Evolutionary conservation across 1,140 invertebrate genomes (phyloP).

Genomic region (Cyclargus thomasi): DNA sequence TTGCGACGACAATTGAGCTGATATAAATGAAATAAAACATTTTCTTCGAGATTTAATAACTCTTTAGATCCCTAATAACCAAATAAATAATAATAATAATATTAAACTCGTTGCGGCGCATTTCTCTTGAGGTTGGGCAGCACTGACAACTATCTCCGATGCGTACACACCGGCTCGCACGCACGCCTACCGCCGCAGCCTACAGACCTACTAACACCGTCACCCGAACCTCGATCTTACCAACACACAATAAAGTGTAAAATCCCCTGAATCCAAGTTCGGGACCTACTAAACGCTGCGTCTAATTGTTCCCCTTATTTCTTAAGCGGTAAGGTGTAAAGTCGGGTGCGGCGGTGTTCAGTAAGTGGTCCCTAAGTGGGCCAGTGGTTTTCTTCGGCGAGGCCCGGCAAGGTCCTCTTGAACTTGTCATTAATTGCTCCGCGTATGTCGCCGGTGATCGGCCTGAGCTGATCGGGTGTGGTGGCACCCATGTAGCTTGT

Average conservation of each 20-base stretch:
- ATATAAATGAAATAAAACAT: too few species aligned
- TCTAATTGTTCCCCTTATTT: background rate
- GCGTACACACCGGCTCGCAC: conserved; percentile 50
- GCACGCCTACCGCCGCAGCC: conserved; percentile 53
- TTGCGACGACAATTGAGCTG: too few species aligned
- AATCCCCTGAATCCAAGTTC: conserved; percentile 20
- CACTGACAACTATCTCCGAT: conserved; percentile 63
- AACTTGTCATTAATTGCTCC: conserved; percentile 28
- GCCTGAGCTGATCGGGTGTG: too few species aligned
- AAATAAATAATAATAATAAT: background rate
- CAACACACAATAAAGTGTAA: conserved; percentile 28
- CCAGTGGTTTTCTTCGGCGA: conserved; percentile 58
- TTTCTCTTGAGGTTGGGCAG: conserved; percentile 55
- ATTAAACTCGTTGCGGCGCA: conserved; percentile 45
- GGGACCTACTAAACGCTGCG: background rate
- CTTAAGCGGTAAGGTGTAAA: conserved; percentile 19
- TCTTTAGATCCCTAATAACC: too few species aligned
- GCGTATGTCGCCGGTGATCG: too few species aligned
- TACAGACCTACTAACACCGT: conserved; percentile 70
- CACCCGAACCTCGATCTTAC: conserved; percentile 22
- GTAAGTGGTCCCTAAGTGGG: conserved; percentile 42
- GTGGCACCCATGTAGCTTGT: too few species aligned
- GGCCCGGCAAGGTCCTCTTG: conserved; percentile 51
- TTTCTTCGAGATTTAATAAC: too few species aligned
- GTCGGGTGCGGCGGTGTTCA: conserved; percentile 31